These are phyloP conservation scores for Loxodonta africana DNA, from an alignment of 2,113 vertebrate species.

Conservation along the genomic window DNA sequence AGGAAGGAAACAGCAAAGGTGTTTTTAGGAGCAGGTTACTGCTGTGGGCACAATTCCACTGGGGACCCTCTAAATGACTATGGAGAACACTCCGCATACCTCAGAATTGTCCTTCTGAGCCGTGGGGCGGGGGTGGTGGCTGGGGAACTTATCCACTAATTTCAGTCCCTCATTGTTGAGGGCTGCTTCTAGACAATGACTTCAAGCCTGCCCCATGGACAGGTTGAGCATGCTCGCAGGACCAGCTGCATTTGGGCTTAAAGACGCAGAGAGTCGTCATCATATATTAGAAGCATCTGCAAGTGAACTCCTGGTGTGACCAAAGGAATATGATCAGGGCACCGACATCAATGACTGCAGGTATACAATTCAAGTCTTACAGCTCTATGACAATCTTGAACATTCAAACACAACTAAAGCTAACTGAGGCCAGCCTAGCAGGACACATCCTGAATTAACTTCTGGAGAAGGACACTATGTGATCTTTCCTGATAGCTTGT, in stretches of 20 bases:
- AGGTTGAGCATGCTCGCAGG: not conserved
- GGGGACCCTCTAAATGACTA: not conserved
- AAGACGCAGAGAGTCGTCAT: not conserved
- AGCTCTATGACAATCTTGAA: not conserved
- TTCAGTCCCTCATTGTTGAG: not conserved
- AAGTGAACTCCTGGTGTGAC: not conserved
- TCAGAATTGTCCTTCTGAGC: not conserved
- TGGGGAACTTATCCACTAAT: not conserved
- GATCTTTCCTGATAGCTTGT: not conserved
- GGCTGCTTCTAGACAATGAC: not conserved
- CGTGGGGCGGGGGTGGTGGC: not conserved
- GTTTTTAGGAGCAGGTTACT: constrained; percentile 1
- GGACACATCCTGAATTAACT: not conserved
- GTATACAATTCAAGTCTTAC: not conserved
- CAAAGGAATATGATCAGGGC: not conserved
- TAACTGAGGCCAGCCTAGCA: not conserved
- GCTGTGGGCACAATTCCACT: not conserved
- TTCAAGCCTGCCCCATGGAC: not conserved
- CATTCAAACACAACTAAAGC: not conserved
- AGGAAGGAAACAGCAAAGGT: not conserved
- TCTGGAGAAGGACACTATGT: not conserved
- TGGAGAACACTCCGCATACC: not conserved
- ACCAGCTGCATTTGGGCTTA: not conserved
- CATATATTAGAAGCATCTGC: not conserved
- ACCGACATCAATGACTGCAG: not conserved